phyloP scores from a whole-genome alignment of 2,113 vertebrate species.

The Equus przewalskii region DNA sequence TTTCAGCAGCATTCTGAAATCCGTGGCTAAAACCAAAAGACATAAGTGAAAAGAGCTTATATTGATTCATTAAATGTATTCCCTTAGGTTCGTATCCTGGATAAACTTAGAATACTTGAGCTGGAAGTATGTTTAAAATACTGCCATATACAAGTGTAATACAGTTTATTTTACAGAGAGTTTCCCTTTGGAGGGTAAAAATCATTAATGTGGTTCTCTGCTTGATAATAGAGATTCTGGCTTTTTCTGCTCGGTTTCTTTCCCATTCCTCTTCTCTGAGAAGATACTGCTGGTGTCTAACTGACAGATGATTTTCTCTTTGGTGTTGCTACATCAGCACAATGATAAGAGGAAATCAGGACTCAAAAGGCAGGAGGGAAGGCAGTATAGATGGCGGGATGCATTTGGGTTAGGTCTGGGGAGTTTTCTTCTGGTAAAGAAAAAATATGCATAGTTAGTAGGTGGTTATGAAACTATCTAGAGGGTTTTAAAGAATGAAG shows the following conservation, averaged over 20 bases:
- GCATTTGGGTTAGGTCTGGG: background rate
- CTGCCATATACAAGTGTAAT: background rate
- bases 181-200: background rate
- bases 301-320: background rate
- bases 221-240: background rate
- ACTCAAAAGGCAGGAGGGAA: background rate
- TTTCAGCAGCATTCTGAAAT: constrained; percentile 50
- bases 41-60: constrained; percentile 16
- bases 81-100: background rate
- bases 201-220: constrained; percentile 9
- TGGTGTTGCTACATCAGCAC: background rate
- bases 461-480: background rate
- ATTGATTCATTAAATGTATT: constrained; percentile 51
- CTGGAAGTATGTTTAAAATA: constrained; percentile 44
- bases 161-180: background rate
- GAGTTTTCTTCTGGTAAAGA: background rate
- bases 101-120: constrained; percentile 1
- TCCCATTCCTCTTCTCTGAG: background rate
- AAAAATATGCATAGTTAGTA: background rate
- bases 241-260: background rate
- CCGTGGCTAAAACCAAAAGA: constrained; percentile 19
- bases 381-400: background rate
- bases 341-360: background rate
- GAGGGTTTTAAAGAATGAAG: background rate
- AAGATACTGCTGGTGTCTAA: background rate